Base-by-base conservation (phyloP, 2,113 vertebrate species). In the Emydocephalus ijimae region DNA sequence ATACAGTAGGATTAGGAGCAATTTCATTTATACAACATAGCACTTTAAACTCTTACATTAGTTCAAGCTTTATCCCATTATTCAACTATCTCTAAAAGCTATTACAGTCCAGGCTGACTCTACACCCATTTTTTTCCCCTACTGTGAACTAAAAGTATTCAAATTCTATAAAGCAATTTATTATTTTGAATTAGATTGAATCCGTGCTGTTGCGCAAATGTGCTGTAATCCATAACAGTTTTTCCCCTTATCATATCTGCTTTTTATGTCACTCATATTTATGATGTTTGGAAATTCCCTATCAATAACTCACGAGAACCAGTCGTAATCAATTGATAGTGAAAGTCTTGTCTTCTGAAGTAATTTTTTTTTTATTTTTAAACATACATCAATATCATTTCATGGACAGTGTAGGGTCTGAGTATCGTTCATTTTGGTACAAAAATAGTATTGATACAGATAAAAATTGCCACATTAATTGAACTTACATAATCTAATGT, bases 91-190 rank as follows among this genome's bases (percentile, higher is more conserved):
- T 87, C 92, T 81, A 86, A 56, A 90, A 81, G 61, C 90, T 55
- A 64, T 55, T 43, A 89, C 45, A 39, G 85, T 74, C 29, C 52
- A 50, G 7, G 90, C 64, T 39, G 74, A 39, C 18, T 81, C 18
- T 3, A 43, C 18, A 21, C 6, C 6, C 52, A n/a, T 55, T 81
- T 91, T 55, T 26, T 0, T 1, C 54, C 24, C 24, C 74, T 87
- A 24, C 18, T n/a, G 56, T 5, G 1, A 48, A 61, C 89, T 59
- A 91, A 21, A 93, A 94, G 92, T 59, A 74, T 23, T 87, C 4
- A 56, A 92, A 43, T 94, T 95, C 88, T 94, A 94, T 89, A 88
- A 92, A 86, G 39, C 87, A 90, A 92, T 89, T 8, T 90, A 29
- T 23, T 26, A 45, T 48, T 43, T 39, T 23, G 4, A 54, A n/a